These are phyloP conservation scores for Arrhopalites spinosus DNA, from an alignment of 2,888 invertebrate genomes.

Conservation along the genomic window DNA sequence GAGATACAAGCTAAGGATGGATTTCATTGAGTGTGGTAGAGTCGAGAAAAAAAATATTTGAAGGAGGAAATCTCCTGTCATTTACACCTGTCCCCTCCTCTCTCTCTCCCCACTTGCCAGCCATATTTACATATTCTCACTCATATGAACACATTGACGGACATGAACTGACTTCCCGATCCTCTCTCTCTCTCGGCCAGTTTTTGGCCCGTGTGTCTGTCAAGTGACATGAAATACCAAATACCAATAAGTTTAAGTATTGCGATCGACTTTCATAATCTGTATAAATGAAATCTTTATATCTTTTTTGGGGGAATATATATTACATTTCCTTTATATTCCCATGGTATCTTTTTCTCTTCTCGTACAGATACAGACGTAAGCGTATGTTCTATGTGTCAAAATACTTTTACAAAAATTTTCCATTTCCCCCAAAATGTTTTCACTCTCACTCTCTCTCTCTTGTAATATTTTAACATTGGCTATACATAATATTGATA, in stretches of 20 bases:
- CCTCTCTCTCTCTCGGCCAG: neutral
- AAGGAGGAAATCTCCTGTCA: slow-evolving; percentile 54
- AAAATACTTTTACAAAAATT: too few relatives aligned
- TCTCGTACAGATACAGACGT: too few relatives aligned
- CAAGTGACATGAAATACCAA: neutral
- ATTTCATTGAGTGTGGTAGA: slow-evolving; percentile 24
- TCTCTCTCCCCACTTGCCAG: slow-evolving; percentile 23
- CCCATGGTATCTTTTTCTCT: too few relatives aligned
- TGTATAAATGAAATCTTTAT: too few relatives aligned
- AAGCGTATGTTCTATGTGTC: too few relatives aligned
- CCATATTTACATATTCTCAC: neutral
- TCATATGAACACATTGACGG: slow-evolving; percentile 6
- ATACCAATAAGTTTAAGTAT: neutral
- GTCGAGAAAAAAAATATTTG: slow-evolving; percentile 42
- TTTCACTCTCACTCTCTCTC: too few relatives aligned
- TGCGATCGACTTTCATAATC: too few relatives aligned
- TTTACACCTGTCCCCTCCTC: slow-evolving; percentile 54
- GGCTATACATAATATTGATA: neutral
- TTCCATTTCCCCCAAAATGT: too few relatives aligned
- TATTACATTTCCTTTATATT: too few relatives aligned
- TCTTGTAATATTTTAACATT: neutral
- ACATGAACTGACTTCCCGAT: slow-evolving; percentile 1
- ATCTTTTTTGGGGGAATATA: too few relatives aligned
- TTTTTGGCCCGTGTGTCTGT: neutral
- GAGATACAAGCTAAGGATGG: neutral